Base-by-base conservation (phyloP, 2,113 vertebrate genomes). In the Catharus fuscescens region DNA sequence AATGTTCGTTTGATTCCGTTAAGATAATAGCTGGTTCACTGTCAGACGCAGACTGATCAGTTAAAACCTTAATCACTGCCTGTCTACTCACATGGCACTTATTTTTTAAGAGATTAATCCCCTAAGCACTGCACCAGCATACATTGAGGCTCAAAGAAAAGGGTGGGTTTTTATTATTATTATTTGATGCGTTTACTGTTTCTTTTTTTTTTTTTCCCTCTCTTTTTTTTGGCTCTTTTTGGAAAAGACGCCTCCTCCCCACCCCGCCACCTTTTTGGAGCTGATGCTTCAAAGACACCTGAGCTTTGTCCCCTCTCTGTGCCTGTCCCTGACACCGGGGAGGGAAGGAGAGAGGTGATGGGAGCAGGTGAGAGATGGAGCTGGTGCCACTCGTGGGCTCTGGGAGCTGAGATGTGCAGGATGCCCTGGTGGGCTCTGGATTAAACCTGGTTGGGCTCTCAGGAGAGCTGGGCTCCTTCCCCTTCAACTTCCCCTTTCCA, bases 11-110 rank as follows among this genome's bases (percentile, higher is more conserved):
- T 99, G 99, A 99, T 99, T 99, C 99, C 98, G 98, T 99, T 99
- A 99, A 99, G 99, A 99, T 99, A 99, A 99, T 99, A 99, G 99
- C 99, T 99, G 98, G 99, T 99, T 99, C 98, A 98, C 99, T 99
- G 99, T 99, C 99, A 99, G 99, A 98, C 97, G 98, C 98, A 97
- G 99, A 99, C 99, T 99, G 99, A 99, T 99, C 99, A 99, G 98
- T 99, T 99, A 99, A 99, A 99, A 99, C 99, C 99, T 99, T 99
- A 99, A 99, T 99, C 99, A 99, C 99, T 98, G 99, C 99, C 99
- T 99, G 99, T 99, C 99, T 99, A 99, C 99, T 99, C 97, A 97
- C 98, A 98, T 99, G 98, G 99, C 99, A 99, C 98, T 98, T 98
- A 98, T 97, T 98, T 98, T 97, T 98, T 98, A 98, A 98, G 98